phyloP scores from a whole-genome alignment of 2,888 invertebrate species.

The Crocallis elinguaria region DNA sequence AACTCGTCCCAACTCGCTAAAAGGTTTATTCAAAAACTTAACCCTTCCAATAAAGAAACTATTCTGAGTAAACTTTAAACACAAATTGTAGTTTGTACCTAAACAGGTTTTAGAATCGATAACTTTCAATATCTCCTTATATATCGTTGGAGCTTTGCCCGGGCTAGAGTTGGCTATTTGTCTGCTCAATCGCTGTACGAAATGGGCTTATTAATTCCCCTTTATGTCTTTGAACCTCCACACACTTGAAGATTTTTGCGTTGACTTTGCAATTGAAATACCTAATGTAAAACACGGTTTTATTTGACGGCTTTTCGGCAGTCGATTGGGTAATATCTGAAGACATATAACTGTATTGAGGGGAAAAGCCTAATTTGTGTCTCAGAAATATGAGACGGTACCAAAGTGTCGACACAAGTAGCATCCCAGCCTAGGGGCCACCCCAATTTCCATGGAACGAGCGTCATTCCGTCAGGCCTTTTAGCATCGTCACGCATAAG shows the following conservation, averaged over 20 bases:
- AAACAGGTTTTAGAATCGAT: constrained; percentile 70
- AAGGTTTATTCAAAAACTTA: constrained; percentile 31
- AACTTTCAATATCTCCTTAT: constrained; percentile 75
- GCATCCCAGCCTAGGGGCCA: too few relatives aligned
- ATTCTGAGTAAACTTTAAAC: constrained; percentile 44
- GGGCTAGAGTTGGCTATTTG: constrained; percentile 57
- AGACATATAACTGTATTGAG: too few relatives aligned
- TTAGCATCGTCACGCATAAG: too few relatives aligned
- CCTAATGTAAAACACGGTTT: not conserved
- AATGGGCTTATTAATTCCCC: constrained; percentile 82
- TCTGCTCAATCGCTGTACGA: constrained; percentile 70
- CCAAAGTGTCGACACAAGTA: too few relatives aligned
- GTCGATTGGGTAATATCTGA: not conserved
- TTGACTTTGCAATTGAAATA: not conserved
- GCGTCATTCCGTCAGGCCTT: too few relatives aligned
- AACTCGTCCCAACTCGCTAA: constrained; percentile 11
- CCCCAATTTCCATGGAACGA: too few relatives aligned
- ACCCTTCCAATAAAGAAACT: constrained; percentile 29
- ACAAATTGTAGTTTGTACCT: constrained; percentile 53
- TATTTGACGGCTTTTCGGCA: not conserved
- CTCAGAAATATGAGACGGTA: too few relatives aligned
- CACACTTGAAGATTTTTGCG: constrained; percentile 48
- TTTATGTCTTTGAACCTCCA: constrained; percentile 55
- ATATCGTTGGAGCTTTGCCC: constrained; percentile 61
- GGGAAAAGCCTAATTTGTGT: too few relatives aligned